Evolutionary conservation across 2,113 vertebrate genomes (phyloP).

Genomic region (Grantiella picta): DNA sequence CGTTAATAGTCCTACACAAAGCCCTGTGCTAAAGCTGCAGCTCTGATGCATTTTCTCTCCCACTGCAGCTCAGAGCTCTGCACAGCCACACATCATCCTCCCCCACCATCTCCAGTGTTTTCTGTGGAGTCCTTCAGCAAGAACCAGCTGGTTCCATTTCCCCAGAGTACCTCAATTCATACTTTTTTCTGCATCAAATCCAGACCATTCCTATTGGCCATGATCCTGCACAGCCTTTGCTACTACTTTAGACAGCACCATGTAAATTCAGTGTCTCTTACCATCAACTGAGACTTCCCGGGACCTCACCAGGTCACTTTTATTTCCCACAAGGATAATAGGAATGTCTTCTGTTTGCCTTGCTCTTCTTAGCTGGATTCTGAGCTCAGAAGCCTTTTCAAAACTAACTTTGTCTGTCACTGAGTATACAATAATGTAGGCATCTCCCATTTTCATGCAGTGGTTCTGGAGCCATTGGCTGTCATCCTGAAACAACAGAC

Average conservation of each 20-base stretch:
- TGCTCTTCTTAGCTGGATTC: slow-evolving; percentile 92
- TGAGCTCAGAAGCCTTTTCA: slow-evolving; percentile 95
- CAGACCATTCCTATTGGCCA: neutral
- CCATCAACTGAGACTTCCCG: slow-evolving; percentile 95
- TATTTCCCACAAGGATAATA: slow-evolving; percentile 98
- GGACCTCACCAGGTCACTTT: slow-evolving; percentile 95
- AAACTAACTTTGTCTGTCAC: slow-evolving; percentile 98
- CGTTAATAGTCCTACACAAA: neutral
- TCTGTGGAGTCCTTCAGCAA: neutral
- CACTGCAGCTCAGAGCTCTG: neutral
- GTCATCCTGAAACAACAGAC: slow-evolving; percentile 80
- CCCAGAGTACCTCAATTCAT: neutral
- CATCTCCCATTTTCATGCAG: slow-evolving; percentile 98
- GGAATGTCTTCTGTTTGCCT: slow-evolving; percentile 95
- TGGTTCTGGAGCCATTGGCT: slow-evolving; percentile 91
- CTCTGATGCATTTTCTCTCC: neutral
- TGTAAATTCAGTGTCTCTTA: slow-evolving; percentile 66
- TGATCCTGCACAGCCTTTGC: neutral
- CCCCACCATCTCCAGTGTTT: neutral
- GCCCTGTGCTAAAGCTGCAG: neutral
- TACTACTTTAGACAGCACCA: neutral
- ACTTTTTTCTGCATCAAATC: neutral
- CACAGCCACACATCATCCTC: neutral
- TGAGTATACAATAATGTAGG: slow-evolving; percentile 97
- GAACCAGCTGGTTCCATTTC: neutral